A percentile compares a stretch with the other conserved stretches of the same genome.
Evolutionary conservation across 1,140 invertebrate genomes (phyloP).

Genomic region (Drosophila bocki): DNA sequence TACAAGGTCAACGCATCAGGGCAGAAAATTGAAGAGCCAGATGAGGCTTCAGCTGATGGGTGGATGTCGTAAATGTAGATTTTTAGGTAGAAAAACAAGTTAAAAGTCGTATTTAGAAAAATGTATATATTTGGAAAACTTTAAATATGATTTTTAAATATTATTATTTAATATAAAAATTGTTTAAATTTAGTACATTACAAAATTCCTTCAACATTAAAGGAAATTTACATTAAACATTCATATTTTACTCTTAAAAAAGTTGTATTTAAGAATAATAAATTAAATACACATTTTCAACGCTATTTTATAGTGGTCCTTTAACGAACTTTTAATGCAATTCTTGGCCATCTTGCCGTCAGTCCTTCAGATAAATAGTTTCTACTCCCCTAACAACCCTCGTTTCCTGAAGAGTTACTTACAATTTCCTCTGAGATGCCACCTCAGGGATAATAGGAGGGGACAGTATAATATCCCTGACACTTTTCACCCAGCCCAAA

Average conservation of each 20-base stretch:
- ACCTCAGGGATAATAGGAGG: background rate
- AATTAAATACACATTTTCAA: background rate
- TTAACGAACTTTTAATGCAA: background rate
- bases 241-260: too few relatives aligned
- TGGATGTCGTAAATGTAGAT: background rate
- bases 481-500: conserved; percentile 21
- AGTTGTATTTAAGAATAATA: background rate
- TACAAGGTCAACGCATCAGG: conserved; percentile 38
- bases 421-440: conserved; percentile 22
- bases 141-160: background rate
- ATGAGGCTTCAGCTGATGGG: background rate
- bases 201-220: background rate
- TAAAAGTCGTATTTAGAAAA: background rate
- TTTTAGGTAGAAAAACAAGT: too few relatives aligned
- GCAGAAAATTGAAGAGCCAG: conserved; percentile 36
- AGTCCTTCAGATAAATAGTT: background rate
- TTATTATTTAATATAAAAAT: background rate
- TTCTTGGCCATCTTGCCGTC: background rate
- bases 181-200: background rate
- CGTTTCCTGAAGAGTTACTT: conserved; percentile 21
- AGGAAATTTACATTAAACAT: background rate
- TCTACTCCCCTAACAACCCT: background rate
- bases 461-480: background rate
- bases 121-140: background rate
- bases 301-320: background rate